Base-by-base conservation (phyloP, 1,140 invertebrate species). In the Macrocentrus cingulum region DNA sequence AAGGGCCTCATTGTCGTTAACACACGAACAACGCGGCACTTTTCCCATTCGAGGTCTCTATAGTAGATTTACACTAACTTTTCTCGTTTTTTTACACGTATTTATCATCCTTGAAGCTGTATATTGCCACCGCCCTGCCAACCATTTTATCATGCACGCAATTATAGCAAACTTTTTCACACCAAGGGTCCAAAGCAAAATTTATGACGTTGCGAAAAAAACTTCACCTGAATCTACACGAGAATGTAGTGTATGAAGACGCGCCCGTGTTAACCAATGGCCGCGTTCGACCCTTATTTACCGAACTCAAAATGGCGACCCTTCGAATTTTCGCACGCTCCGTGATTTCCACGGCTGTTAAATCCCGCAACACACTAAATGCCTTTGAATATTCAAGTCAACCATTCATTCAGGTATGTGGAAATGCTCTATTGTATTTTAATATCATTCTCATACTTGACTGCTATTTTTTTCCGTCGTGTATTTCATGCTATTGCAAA, bases 201-300 rank as follows among this genome's bases (percentile, higher is more conserved):
- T 70, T 29, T 29, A 5, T 29, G 25, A 29, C 25, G 46, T 41
- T 39, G 19, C 37, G 13, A 22, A 61, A 18, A 20, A 34, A 51
- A n/a, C n/a, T 45, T 7, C 25, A 29, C 25, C 25, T 4, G 4
- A 29, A 51, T 25, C 39, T 36, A 42, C 41, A 59, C 44, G 44
- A 16, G 55, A 63, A 63, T 63, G 60, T 16, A 3, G 8, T 65
- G 59, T 69, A 68, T 67, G 65, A 68, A 72, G 73, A 75, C 74
- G 74, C 74, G 68, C 72, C 68, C 72, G 73, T 72, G 72, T 66
- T 73, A 73, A 20, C 66, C 67, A 76, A 76, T 76, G 72, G 74
- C 72, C 64, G 71, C 59, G 58, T 66, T 56, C 72, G 71, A 74
- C 72, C 71, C 74, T 75, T 76, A 71, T 71, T 72, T 69, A 69